Percentiles rank a stretch among this genome's conserved stretches.
Conservation (phyloP, 2,113 vertebrate genomes). For the Cyphomyrus discorhynchus region DNA sequence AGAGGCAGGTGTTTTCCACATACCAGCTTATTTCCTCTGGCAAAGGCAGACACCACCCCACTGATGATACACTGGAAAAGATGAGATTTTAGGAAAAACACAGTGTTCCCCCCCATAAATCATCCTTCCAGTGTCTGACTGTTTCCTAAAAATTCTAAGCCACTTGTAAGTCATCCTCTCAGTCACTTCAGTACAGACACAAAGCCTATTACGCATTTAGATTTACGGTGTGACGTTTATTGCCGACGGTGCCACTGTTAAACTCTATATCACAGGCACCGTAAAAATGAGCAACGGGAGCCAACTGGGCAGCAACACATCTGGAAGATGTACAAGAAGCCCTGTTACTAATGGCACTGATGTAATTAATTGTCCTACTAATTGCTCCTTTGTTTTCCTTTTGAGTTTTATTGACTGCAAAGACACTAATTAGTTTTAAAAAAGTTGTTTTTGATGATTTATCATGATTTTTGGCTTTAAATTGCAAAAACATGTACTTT, state of each 20-base stretch:
- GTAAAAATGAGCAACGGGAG: background rate
- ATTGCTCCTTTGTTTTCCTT: background rate
- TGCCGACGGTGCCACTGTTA: background rate
- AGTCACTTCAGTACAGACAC: background rate
- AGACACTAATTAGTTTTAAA: background rate
- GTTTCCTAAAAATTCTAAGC: background rate
- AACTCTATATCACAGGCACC: background rate
- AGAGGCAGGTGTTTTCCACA: background rate
- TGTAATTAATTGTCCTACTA: background rate
- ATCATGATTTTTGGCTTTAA: background rate
- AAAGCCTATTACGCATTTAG: background rate
- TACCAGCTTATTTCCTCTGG: background rate
- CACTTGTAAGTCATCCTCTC: background rate
- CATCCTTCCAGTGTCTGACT: background rate
- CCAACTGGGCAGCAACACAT: background rate
- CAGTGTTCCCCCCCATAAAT: background rate
- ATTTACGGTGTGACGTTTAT: background rate
- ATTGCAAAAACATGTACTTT: background rate
- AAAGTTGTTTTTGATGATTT: background rate
- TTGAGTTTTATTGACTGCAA: background rate
- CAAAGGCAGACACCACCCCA: conserved; percentile 1
- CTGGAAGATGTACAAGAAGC: background rate
- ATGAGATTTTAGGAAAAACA: background rate
- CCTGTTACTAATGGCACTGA: background rate
- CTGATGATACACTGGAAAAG: conserved; percentile 15